Base-by-base conservation (phyloP, 1,140 invertebrate genomes). In the Araneus ventricosus region DNA sequence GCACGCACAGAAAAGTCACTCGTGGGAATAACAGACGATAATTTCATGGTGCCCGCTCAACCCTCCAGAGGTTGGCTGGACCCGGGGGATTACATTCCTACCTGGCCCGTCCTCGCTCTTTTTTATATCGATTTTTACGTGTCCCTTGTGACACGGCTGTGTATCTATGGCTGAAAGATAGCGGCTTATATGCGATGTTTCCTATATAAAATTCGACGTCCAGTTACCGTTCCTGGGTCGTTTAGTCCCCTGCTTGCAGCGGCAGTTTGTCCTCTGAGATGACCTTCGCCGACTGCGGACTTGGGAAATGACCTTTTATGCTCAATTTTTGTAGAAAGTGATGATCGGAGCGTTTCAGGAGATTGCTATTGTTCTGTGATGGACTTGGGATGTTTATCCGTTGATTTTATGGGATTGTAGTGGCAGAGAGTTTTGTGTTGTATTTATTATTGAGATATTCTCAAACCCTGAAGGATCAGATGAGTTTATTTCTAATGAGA, bases 141-240 rank as follows among this genome's bases (percentile, higher is more conserved):
- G 37, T 52, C 88, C 88, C 63, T 4, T 14, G 67, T 14, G 63
- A n/a, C 22, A 22, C 10, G n/a, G 63, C 14, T n/a, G 34, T 88
- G 86, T 88, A 88, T 70, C 86, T 41, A 88, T 27, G 86, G 45
- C 41, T 22, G 63, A 70, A 37, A 89, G 88, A 89, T 89, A 89
- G 88, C n/a, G 5, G 27, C 45, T 37, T 79, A 79, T 79, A 89
- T 30, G 70, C 10, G 41, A 79, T 89, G 67, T 89, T 79, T 89
- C 70, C 67, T 70, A 89, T 89, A 89, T 89, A 89, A 89, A 86
- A 89, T 89, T 89, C 88, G 88, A 37, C 70, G 88, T 89, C 88
- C 67, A 34, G 88, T 79, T 79, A 89, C 67, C 37, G 39, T 79
- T 57, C 10, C 10, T 27, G 27, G 59, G n/a, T 61, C 34, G 37